phyloP scores from a whole-genome alignment of 2,797 vertebrate genomes.

The Bovichtus variegatus region DNA sequence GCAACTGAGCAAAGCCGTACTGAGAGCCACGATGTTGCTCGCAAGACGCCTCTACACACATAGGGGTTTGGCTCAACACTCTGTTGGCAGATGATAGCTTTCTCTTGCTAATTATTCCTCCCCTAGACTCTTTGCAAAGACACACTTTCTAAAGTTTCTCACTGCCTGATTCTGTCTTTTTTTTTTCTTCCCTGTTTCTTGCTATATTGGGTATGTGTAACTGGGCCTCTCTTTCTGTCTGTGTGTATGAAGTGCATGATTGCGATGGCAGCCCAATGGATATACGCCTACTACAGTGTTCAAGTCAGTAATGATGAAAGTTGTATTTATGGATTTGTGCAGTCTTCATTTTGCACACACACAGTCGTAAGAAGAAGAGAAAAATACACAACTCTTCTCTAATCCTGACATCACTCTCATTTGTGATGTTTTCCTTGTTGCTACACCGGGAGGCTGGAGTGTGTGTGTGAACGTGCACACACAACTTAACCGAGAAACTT shows the following conservation, averaged over 20 bases:
- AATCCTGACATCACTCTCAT: slow-evolving; percentile 30
- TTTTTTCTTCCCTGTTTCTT: no score
- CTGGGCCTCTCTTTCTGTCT: slow-evolving; percentile 38
- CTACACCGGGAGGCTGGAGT: neutral
- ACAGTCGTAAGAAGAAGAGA: neutral
- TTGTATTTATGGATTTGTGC: slow-evolving; percentile 32
- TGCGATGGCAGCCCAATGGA: slow-evolving; percentile 21
- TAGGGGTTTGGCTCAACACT: slow-evolving; percentile 41
- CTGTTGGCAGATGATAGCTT: slow-evolving; percentile 69
- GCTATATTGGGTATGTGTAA: slow-evolving; percentile 54
- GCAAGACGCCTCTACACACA: slow-evolving; percentile 48
- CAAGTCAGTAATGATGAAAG: slow-evolving; percentile 41
- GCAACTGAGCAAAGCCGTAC: slow-evolving; percentile 14
- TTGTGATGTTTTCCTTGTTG: slow-evolving; percentile 8
- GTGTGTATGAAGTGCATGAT: slow-evolving; percentile 13
- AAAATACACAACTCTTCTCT: slow-evolving; percentile 7
- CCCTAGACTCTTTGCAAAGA: slow-evolving; percentile 67
- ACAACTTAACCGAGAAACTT: slow-evolving; percentile 22
- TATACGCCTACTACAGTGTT: slow-evolving; percentile 29
- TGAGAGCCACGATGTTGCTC: slow-evolving; percentile 31
- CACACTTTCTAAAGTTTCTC: slow-evolving; percentile 64
- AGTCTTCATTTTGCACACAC: slow-evolving; percentile 8
- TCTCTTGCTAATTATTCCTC: slow-evolving; percentile 71
- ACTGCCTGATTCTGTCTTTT: slow-evolving; percentile 31
- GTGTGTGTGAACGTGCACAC: neutral